These are phyloP conservation scores for Rhynchonycteris naso DNA, from an alignment of 2,797 vertebrate genomes.

Conservation along the genomic window DNA sequence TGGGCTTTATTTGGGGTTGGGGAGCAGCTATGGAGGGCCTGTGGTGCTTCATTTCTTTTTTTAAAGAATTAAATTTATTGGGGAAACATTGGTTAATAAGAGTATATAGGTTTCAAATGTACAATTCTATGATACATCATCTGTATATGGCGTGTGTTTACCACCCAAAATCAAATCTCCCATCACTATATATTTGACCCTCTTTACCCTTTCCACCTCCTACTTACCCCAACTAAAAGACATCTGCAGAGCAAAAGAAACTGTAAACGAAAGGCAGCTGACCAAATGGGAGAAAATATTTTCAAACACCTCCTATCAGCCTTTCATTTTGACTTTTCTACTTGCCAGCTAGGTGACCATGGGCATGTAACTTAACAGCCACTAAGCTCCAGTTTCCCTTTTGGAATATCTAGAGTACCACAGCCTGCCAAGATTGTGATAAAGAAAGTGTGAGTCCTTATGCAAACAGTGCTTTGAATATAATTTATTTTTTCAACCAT, in stretches of 20 bases:
- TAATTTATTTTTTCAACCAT: constrained; percentile 25
- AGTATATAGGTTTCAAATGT: background rate
- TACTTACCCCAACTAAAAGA: background rate
- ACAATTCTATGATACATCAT: background rate
- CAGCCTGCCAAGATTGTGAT: background rate
- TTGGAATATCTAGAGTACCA: background rate
- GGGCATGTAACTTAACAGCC: background rate
- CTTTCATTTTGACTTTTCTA: constrained; percentile 14
- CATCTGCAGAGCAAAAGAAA: background rate
- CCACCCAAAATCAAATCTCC: background rate
- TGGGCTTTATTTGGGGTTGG: background rate
- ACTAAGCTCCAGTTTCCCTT: background rate
- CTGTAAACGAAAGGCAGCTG: background rate
- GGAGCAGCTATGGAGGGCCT: background rate
- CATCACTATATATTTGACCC: background rate
- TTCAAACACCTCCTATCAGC: background rate
- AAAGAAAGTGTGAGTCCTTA: background rate
- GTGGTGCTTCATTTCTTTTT: background rate
- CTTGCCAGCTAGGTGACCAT: background rate
- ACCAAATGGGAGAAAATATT: background rate
- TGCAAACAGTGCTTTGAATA: constrained; percentile 31
- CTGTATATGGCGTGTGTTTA: background rate
- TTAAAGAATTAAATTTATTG: background rate
- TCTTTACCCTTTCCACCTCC: background rate
- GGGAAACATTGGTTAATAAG: background rate